These are phyloP conservation scores for Atethmia centrago DNA, from an alignment of 2,888 invertebrate species.

Conservation along the genomic window DNA sequence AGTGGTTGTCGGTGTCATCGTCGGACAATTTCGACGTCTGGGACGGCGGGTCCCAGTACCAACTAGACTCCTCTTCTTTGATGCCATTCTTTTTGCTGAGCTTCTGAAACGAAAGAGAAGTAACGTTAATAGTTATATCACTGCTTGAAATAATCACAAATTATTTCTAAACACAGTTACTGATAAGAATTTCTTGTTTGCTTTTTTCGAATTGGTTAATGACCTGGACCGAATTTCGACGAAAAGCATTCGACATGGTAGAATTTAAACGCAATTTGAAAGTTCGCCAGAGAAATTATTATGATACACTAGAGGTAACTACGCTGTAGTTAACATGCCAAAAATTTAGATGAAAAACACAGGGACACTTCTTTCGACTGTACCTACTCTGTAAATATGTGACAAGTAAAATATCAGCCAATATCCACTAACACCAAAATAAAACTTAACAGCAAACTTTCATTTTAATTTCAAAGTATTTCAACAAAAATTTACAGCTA, in stretches of 20 bases:
- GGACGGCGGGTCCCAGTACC: constrained; percentile 90
- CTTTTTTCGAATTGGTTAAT: constrained; percentile 32
- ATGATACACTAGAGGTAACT: background rate
- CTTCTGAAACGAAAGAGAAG: constrained; percentile 82
- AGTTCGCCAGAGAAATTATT: background rate
- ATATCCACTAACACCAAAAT: background rate
- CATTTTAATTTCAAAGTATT: constrained; percentile 30
- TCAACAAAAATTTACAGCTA: constrained; percentile 32
- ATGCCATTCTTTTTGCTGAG: constrained; percentile 84
- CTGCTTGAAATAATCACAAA: constrained; percentile 11
- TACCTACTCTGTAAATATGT: background rate
- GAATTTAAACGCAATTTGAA: background rate
- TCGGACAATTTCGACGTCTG: constrained; percentile 70
- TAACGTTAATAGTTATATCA: constrained; percentile 22
- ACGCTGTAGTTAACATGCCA: background rate
- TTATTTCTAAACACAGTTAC: background rate
- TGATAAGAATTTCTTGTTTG: constrained; percentile 42
- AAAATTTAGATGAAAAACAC: background rate
- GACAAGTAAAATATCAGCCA: background rate
- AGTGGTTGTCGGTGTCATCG: constrained; percentile 74
- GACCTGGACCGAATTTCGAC: constrained; percentile 19
- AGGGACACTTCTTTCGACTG: background rate
- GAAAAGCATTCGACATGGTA: background rate
- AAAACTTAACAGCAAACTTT: constrained; percentile 6
- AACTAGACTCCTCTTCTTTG: constrained; percentile 86